Percentiles rank a stretch among this genome's conserved stretches.
phyloP scores from a whole-genome alignment of 2,888 invertebrate genomes.

The Andrena trimmerana region DNA sequence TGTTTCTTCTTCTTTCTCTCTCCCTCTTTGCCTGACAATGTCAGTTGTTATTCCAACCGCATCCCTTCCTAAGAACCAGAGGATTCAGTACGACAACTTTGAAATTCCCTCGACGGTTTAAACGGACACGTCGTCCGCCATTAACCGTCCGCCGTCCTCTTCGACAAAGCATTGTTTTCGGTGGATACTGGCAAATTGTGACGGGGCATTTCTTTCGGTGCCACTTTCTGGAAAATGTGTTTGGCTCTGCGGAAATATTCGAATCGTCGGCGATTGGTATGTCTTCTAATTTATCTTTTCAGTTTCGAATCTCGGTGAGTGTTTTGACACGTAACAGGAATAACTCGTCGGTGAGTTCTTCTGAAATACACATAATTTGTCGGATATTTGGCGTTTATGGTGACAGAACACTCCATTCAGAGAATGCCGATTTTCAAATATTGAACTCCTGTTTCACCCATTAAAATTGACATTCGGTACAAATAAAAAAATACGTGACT shows the following conservation, averaged over 20 bases:
- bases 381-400: too few relatives aligned
- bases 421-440: too few relatives aligned
- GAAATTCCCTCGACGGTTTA: slow-evolving; percentile 75
- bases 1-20: slow-evolving; percentile 2
- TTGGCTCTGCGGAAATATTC: not conserved
- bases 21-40: slow-evolving; percentile 38
- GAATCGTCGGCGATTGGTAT: not conserved
- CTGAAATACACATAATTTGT: too few relatives aligned
- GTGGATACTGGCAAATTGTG: slow-evolving; percentile 39
- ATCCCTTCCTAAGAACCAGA: slow-evolving; percentile 78
- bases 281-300: not conserved
- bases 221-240: not conserved
- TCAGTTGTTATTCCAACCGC: slow-evolving; percentile 81
- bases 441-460: too few relatives aligned
- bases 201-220: not conserved
- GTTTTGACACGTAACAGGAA: not conserved
- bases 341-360: too few relatives aligned
- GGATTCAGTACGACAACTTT: slow-evolving; percentile 78
- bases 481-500: too few relatives aligned
- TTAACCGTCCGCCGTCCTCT: slow-evolving; percentile 56
- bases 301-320: not conserved
- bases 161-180: slow-evolving; percentile 53
- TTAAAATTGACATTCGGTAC: too few relatives aligned
- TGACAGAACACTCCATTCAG: too few relatives aligned
- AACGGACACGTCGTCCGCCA: slow-evolving; percentile 60